These are phyloP conservation scores for Planococcus citri DNA, from an alignment of 1,140 invertebrate species.

Conservation along the genomic window DNA sequence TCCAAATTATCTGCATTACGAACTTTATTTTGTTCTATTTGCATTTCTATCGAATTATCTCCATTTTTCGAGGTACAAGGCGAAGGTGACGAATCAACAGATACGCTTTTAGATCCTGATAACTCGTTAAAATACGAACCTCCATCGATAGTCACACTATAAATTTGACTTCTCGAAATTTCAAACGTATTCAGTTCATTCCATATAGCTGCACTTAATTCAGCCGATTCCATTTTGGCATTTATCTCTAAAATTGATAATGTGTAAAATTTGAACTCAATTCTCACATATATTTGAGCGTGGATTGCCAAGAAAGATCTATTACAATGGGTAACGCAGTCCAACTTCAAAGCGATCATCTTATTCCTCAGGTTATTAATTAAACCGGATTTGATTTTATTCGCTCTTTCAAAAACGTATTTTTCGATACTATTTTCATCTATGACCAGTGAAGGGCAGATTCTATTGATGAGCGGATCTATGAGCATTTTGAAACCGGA, in stretches of 20 bases:
- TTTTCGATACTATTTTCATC: not conserved
- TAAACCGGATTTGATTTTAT: not conserved
- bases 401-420: not conserved
- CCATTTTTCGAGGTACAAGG: too few species aligned
- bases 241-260: not conserved
- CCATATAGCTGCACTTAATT: conserved; percentile 3
- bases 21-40: too few species aligned
- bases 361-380: not conserved
- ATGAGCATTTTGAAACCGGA: conserved; percentile 12
- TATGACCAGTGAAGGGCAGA: too few species aligned
- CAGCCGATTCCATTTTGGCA: not conserved
- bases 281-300: not conserved
- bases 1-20: too few species aligned
- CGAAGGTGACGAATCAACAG: too few species aligned
- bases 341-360: not conserved
- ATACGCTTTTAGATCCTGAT: too few species aligned
- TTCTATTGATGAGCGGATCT: not conserved
- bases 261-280: not conserved
- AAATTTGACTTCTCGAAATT: not conserved
- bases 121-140: not conserved
- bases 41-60: too few species aligned
- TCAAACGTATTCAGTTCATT: not conserved
- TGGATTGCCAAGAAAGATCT: conserved; percentile 8
- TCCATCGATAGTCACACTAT: conserved; percentile 30
- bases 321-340: conserved; percentile 8